These are phyloP conservation scores for Zeugodacus cucurbitae DNA, from an alignment of 1,140 invertebrate species.

Conservation along the genomic window DNA sequence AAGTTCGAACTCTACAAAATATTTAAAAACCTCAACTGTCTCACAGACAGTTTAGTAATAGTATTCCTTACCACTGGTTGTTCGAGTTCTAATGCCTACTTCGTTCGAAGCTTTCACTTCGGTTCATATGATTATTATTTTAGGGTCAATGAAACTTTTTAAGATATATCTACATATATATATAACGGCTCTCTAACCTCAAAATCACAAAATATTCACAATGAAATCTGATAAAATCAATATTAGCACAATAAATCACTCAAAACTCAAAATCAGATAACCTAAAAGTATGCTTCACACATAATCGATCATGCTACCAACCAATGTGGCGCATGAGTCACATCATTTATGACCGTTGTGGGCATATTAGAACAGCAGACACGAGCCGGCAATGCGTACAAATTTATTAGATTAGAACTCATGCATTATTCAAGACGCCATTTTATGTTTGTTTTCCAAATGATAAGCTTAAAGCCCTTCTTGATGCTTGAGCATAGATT, in stretches of 20 bases:
- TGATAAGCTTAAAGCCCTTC: neutral
- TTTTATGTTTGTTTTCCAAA: neutral
- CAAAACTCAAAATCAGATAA: neutral
- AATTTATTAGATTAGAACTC: neutral
- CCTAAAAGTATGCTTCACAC: slow-evolving; percentile 1
- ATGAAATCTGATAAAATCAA: too few species aligned
- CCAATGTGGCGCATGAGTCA: neutral
- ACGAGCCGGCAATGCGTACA: neutral
- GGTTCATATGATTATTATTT: neutral
- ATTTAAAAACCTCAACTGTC: too few species aligned
- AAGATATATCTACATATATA: too few species aligned
- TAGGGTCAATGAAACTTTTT: neutral
- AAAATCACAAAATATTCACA: neutral
- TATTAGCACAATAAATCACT: neutral
- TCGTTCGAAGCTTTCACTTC: too few species aligned
- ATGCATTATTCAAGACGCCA: neutral
- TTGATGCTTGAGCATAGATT: neutral
- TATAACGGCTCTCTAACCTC: neutral
- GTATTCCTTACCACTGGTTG: too few species aligned
- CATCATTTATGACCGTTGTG: neutral
- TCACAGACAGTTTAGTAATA: too few species aligned
- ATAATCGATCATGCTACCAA: neutral
- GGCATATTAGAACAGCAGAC: neutral
- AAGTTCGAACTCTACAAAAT: too few species aligned
- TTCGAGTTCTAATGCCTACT: too few species aligned